Evolutionary conservation across 2,113 vertebrate species (phyloP).

Genomic region (Lamprotornis superbus): DNA sequence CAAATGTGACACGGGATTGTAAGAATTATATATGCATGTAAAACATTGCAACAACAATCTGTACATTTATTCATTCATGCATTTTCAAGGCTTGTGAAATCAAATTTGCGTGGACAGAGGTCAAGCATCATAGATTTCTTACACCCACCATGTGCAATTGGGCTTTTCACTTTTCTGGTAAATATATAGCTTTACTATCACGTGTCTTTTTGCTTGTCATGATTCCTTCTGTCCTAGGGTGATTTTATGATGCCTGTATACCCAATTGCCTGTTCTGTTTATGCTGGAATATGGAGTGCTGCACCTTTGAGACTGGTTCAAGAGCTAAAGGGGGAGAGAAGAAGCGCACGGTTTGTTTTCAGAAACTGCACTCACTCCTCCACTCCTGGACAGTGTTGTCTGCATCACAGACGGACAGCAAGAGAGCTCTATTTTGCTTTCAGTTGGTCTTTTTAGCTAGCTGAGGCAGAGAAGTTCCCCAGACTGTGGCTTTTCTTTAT

Average conservation of each 20-base stretch:
- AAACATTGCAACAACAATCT: background rate
- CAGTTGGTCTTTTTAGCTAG: background rate
- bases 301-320: background rate
- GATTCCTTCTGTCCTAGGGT: background rate
- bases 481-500: background rate
- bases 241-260: background rate
- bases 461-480: background rate
- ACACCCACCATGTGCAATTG: rapidly evolving
- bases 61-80: background rate
- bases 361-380: background rate
- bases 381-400: too few species aligned
- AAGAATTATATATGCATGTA: background rate
- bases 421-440: background rate
- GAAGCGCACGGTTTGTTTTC: background rate
- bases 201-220: background rate
- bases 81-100: background rate
- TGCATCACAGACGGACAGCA: background rate
- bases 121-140: background rate
- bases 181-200: background rate
- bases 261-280: background rate
- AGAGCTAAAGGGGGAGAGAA: rapidly evolving
- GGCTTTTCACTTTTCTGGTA: background rate
- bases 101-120: background rate
- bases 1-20: too few species aligned
- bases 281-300: background rate